These are phyloP conservation scores for Lasioglossum oenotherae DNA, from an alignment of 2,888 invertebrate genomes.

Conservation along the genomic window DNA sequence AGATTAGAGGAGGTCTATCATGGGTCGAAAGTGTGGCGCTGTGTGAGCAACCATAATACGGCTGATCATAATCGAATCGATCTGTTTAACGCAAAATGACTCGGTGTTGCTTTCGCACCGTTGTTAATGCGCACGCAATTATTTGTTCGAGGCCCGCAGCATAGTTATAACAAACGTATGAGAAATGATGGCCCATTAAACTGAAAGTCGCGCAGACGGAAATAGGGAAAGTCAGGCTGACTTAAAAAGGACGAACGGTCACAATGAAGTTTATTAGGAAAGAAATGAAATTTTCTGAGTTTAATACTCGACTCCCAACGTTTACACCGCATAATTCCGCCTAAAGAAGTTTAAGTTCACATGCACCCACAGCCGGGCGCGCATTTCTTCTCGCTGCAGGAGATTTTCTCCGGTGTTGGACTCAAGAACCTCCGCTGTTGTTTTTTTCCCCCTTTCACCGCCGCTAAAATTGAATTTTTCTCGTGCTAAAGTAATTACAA, in stretches of 20 bases:
- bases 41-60: background rate
- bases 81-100: background rate
- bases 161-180: background rate
- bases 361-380: constrained; percentile 32
- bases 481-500: constrained; percentile 60
- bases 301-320: constrained; percentile 53
- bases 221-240: constrained; percentile 7
- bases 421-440: constrained; percentile 37
- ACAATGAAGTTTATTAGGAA: constrained; percentile 50
- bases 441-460: constrained; percentile 25
- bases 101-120: background rate
- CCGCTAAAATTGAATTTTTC: constrained; percentile 54
- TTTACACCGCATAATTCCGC: constrained; percentile 61
- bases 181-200: constrained; percentile 15
- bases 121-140: background rate
- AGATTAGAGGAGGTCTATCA: background rate
- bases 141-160: background rate
- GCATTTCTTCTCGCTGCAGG: constrained; percentile 35
- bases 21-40: too few species aligned
- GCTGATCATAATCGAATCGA: background rate
- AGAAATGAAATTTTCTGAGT: constrained; percentile 63
- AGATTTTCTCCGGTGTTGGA: constrained; percentile 42
- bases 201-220: background rate
- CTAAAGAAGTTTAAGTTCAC: constrained; percentile 55
- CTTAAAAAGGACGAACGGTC: constrained; percentile 51